These are phyloP conservation scores for Drosophila serrata DNA, from an alignment of 1,140 invertebrate genomes.

Conservation along the genomic window DNA sequence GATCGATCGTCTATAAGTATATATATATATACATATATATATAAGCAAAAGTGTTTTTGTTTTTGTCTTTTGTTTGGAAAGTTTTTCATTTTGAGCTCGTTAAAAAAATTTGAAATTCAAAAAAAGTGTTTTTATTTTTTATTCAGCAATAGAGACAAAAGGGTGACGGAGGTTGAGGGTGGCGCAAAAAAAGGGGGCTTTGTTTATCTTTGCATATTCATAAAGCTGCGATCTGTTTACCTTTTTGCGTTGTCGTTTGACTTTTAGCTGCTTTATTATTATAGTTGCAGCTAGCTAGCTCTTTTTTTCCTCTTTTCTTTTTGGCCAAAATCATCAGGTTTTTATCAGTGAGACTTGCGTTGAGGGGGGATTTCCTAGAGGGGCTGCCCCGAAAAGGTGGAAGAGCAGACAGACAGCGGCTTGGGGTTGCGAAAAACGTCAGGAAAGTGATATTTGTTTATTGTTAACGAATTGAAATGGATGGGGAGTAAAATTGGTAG, in stretches of 20 bases:
- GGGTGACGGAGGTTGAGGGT: constrained; percentile 12
- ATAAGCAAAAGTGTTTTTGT: constrained; percentile 6
- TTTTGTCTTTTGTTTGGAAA: constrained; percentile 76
- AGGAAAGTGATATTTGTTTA: constrained; percentile 68
- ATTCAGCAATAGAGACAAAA: constrained; percentile 38
- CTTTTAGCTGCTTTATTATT: constrained; percentile 73
- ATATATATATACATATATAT: not conserved
- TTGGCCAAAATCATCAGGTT: constrained; percentile 61
- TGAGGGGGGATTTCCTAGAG: not conserved
- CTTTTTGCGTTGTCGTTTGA: constrained; percentile 74
- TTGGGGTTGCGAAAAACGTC: constrained; percentile 63
- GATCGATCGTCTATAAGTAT: constrained; percentile 56
- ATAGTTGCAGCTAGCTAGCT: constrained; percentile 33
- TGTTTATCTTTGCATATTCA: constrained; percentile 80
- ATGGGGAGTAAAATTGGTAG: not conserved
- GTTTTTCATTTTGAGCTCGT: constrained; percentile 79
- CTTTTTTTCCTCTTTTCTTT: constrained; percentile 11
- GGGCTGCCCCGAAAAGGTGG: constrained; percentile 27
- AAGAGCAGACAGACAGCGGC: constrained; percentile 41
- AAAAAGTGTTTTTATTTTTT: constrained; percentile 35
- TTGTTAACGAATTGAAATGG: constrained; percentile 57
- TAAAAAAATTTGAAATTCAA: constrained; percentile 77
- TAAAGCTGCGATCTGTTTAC: constrained; percentile 78
- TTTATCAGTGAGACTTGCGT: constrained; percentile 55
- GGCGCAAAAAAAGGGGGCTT: constrained; percentile 17